These are phyloP conservation scores for Loris lydekkerianus DNA, from an alignment of 2,797 vertebrate species.

Conservation along the genomic window DNA sequence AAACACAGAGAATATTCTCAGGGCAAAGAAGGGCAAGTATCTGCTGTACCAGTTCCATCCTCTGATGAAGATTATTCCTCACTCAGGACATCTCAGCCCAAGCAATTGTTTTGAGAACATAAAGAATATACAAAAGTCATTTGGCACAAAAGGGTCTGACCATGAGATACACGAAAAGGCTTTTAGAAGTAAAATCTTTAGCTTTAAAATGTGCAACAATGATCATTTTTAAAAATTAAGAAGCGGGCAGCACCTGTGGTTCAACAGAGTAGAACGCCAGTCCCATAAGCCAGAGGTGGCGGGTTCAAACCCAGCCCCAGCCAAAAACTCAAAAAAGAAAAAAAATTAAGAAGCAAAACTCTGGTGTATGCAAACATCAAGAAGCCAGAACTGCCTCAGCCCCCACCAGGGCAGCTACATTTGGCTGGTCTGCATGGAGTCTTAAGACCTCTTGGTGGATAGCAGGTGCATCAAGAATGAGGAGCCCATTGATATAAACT, in stretches of 20 bases:
- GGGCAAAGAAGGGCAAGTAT: background rate
- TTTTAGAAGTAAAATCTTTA: constrained; percentile 14
- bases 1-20: background rate
- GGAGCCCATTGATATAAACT: background rate
- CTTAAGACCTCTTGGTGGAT: background rate
- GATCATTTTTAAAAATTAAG: background rate
- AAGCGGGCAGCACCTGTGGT: too few species aligned
- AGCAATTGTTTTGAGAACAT: background rate
- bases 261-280: too few species aligned
- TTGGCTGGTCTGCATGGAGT: background rate
- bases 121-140: background rate
- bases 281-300: too few species aligned
- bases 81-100: background rate
- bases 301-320: too few species aligned
- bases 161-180: background rate
- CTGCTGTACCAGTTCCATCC: background rate
- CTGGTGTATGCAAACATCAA: background rate
- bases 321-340: background rate
- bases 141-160: background rate
- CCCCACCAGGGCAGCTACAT: background rate
- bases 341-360: background rate
- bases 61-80: background rate
- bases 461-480: background rate
- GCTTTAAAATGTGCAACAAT: constrained; percentile 31
- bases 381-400: background rate